Evolutionary conservation across 2,888 invertebrate species (phyloP).

Genomic region (Scaptomyza reducta): DNA sequence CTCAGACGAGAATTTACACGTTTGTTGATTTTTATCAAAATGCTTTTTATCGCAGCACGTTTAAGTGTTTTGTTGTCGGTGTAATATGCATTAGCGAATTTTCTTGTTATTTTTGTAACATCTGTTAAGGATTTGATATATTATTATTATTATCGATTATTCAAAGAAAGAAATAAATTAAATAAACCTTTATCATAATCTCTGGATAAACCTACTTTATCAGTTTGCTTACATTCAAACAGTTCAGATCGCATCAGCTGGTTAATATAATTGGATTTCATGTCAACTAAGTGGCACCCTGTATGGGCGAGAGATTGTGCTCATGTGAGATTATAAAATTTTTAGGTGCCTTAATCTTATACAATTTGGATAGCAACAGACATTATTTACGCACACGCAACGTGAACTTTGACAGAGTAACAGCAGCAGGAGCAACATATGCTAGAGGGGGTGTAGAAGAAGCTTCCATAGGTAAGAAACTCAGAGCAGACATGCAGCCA

Average conservation of each 20-base stretch:
- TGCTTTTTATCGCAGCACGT: not conserved
- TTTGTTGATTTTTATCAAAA: not conserved
- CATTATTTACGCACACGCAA: constrained; percentile 51
- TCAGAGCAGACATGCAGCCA: constrained; percentile 45
- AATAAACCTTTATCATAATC: too few relatives aligned
- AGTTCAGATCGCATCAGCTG: not conserved
- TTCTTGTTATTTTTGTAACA: too few relatives aligned
- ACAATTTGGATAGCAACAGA: constrained; percentile 64
- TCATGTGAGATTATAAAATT: constrained; percentile 42
- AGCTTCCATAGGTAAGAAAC: constrained; percentile 35
- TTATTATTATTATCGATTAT: too few relatives aligned
- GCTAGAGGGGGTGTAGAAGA: not conserved
- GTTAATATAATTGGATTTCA: constrained; percentile 10
- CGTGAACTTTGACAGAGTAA: constrained; percentile 70
- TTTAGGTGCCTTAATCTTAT: constrained; percentile 60
- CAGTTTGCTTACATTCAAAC: not conserved
- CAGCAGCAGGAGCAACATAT: not conserved
- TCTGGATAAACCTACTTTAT: not conserved
- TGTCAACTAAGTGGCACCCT: constrained; percentile 49
- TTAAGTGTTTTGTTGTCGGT: not conserved
- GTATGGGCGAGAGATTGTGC: constrained; percentile 51
- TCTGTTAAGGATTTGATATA: too few relatives aligned
- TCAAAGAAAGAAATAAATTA: too few relatives aligned
- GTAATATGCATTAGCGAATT: too few relatives aligned
- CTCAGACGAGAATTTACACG: not conserved